Conservation (phyloP, 2,888 invertebrate genomes). For the Phoronis australis region DNA sequence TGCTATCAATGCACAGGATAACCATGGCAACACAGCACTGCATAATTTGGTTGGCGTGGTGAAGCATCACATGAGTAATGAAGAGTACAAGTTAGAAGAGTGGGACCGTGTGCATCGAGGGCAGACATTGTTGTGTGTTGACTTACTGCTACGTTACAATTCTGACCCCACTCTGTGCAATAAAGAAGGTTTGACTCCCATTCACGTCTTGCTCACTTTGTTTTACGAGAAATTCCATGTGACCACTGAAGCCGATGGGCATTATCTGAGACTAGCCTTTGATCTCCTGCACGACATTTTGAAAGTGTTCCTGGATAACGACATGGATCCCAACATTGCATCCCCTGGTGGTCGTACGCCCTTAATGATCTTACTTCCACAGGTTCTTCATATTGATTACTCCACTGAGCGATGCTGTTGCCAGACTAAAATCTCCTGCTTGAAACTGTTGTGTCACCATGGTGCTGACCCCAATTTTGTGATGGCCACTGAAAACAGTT, state of each 20-base stretch:
- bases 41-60: constrained; percentile 57
- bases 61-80: constrained; percentile 23
- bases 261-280: no score
- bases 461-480: constrained; percentile 32
- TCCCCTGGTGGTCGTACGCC: constrained; percentile 66
- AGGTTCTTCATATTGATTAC: no score
- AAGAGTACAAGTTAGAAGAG: constrained; percentile 60
- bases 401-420: no score
- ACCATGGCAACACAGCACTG: constrained; percentile 68
- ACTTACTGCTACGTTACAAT: constrained; percentile 39
- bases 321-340: no score
- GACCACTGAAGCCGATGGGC: no score
- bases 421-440: no score
- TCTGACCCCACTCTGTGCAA: constrained; percentile 41
- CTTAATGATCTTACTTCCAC: constrained; percentile 67
- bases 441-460: constrained; percentile 61
- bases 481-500: constrained; percentile 62
- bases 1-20: constrained; percentile 68
- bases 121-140: constrained; percentile 39
- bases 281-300: constrained; percentile 51
- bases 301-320: constrained; percentile 64
- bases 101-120: constrained; percentile 50
- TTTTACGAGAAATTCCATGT: no score
- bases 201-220: constrained; percentile 68
- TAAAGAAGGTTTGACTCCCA: constrained; percentile 66